A percentile compares a stretch with the other conserved stretches of the same genome.
These are phyloP conservation scores for Chaenodraco wilsoni DNA, from an alignment of 2,797 vertebrate genomes.

Conservation along the genomic window DNA sequence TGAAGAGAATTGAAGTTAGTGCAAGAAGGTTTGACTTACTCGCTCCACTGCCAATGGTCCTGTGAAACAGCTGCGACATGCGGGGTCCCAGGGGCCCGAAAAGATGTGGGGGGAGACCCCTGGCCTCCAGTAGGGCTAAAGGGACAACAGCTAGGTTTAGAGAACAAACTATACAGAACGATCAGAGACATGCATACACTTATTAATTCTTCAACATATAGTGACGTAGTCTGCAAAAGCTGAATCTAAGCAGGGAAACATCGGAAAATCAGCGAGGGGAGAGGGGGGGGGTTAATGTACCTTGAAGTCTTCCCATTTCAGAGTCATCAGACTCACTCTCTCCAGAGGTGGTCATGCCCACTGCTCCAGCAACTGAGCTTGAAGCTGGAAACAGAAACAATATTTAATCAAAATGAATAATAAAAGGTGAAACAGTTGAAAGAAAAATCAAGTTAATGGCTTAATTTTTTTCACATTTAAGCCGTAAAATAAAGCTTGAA, in stretches of 20 bases:
- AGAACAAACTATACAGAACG: not conserved
- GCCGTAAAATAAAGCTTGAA: not conserved
- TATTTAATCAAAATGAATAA: not conserved
- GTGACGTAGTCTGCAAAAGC: not conserved
- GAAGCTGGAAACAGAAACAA: conserved; percentile 85
- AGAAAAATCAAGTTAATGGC: not conserved
- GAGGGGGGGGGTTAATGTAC: conserved; percentile 71
- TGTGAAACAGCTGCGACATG: conserved; percentile 99
- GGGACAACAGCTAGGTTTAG: conserved; percentile 31
- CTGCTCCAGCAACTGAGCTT: conserved; percentile 98
- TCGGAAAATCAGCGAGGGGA: not conserved
- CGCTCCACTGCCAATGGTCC: conserved; percentile 99
- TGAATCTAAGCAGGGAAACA: not conserved
- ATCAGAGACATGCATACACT: not conserved
- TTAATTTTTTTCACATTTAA: not conserved
- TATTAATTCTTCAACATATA: not conserved
- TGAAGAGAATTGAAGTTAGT: not conserved
- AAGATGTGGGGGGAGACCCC: conserved; percentile 98
- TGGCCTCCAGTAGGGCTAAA: conserved; percentile 95
- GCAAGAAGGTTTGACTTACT: conserved; percentile 85
- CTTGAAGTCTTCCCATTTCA: conserved; percentile 99
- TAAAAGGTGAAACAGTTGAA: not conserved
- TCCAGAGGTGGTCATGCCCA: conserved; percentile 98
- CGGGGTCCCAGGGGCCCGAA: conserved; percentile 98
- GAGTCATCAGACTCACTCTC: conserved; percentile 99